A percentile compares a stretch with the other conserved stretches of the same genome.
Evolutionary conservation across 2,888 invertebrate species (phyloP).

Genomic region (Heliothis peltigera): DNA sequence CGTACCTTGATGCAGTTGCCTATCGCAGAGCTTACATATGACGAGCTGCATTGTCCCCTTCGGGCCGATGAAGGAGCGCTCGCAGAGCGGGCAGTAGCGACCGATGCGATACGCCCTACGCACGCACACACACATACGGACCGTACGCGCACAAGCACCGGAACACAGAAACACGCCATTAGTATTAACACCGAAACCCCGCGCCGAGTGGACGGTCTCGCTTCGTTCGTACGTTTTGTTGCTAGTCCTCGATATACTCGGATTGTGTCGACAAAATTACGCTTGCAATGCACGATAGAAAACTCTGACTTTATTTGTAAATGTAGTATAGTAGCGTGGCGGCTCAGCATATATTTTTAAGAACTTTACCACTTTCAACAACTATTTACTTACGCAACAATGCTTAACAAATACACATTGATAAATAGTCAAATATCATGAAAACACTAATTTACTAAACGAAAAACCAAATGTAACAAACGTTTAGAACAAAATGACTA

Average conservation of each 20-base stretch:
- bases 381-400: neutral
- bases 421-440: slow-evolving; percentile 20
- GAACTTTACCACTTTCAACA: slow-evolving; percentile 1
- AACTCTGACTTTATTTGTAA: neutral
- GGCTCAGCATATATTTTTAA: neutral
- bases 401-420: slow-evolving; percentile 31
- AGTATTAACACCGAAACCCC: slow-evolving; percentile 78
- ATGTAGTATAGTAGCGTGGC: neutral
- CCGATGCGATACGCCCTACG: slow-evolving; percentile 92
- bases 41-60: slow-evolving; percentile 92
- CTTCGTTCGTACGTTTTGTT: slow-evolving; percentile 72
- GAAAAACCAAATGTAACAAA: slow-evolving; percentile 6
- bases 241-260: slow-evolving; percentile 72
- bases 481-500: slow-evolving; percentile 18
- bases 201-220: slow-evolving; percentile 61
- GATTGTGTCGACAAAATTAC: neutral
- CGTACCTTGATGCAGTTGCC: slow-evolving; percentile 90
- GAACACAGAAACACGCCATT: slow-evolving; percentile 90
- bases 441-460: slow-evolving; percentile 13
- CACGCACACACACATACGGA: slow-evolving; percentile 85
- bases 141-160: slow-evolving; percentile 87
- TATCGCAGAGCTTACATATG: slow-evolving; percentile 90
- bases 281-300: neutral
- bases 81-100: slow-evolving; percentile 93
- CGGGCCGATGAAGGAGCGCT: slow-evolving; percentile 92